Evolutionary conservation across 2,888 invertebrate genomes (phyloP), one percentile per base, ranked within the genome.

Genomic region (Melanotus villosus): DNA sequence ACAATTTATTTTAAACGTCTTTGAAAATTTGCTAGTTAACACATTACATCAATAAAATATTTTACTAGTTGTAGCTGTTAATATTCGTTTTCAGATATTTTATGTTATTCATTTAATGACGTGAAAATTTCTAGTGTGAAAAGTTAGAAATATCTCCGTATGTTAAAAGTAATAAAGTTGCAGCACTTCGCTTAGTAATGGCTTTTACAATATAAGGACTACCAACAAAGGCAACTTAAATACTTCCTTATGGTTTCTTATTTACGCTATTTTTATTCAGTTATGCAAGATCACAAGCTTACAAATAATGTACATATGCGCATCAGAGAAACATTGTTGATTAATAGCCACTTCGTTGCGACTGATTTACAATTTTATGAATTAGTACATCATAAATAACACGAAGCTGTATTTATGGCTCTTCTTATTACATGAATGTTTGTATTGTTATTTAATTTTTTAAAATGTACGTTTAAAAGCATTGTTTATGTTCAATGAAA

Each of bases 251-350:
- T 81, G 78, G 76, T 78, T 78, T 75, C 73, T 74, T 76, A 72
- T 72, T 74, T 59, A 66, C 64, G 62, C 67, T 70, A 75, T 75
- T 75, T 72, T 75, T 72, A 73, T 76, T 78, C 78, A 77, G 77
- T 75, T 73, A 65, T 75, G 75, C 70, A 78, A 68, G 68, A 58
- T 64, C 68, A 52, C 58, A 64, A 38, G 41, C 47, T 45, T 34
- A 36, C 38, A 65, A 52, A 36, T 41, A 68, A 70, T 63, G 75
- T 76, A 69, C 73, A 80, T 75, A 70, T 74, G 77, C 77, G 74
- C 78, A 78, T 79, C 81, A 82, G 76, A 81, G 82, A 82, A 81
- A 83, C 82, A 82, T 80, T 83, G 83, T 83, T 81, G 80, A 80
- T 77, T 83, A 80, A 83, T 79, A 76, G 78, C 80, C 73, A 77